Percentiles rank a stretch among this genome's conserved stretches.
Evolutionary conservation across 2,888 invertebrate species (phyloP).

Genomic region (Drepana falcataria): DNA sequence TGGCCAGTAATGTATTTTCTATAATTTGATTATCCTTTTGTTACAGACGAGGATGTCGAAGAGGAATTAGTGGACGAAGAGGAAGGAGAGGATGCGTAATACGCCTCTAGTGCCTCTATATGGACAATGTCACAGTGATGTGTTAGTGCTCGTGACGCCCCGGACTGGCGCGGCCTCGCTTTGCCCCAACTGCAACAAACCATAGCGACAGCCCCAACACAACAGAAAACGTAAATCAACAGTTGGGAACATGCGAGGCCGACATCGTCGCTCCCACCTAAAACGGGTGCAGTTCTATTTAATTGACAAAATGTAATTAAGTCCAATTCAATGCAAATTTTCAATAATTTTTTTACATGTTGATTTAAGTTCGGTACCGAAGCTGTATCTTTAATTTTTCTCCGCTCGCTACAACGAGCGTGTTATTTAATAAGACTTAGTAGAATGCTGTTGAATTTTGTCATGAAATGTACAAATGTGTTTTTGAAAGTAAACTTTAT

Average conservation of each 20-base stretch:
- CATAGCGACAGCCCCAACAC: slow-evolving; percentile 37
- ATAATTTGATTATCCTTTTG: slow-evolving; percentile 21
- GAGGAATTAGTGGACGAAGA: slow-evolving; percentile 73
- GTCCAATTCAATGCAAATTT: slow-evolving; percentile 72
- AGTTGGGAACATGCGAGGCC: slow-evolving; percentile 75
- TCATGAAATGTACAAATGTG: slow-evolving; percentile 79
- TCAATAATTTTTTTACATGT: slow-evolving; percentile 59
- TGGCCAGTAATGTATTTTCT: background rate
- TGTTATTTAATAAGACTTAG: slow-evolving; percentile 67
- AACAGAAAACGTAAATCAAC: slow-evolving; percentile 31
- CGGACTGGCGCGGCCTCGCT: slow-evolving; percentile 67
- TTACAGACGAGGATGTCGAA: slow-evolving; percentile 76
- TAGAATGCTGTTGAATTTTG: slow-evolving; percentile 77
- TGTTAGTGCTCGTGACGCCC: slow-evolving; percentile 75
- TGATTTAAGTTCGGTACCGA: slow-evolving; percentile 66
- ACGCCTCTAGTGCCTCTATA: slow-evolving; percentile 62
- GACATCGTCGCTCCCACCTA: slow-evolving; percentile 64
- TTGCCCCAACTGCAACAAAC: slow-evolving; percentile 65
- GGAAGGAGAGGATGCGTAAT: slow-evolving; percentile 78
- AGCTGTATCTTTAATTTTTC: slow-evolving; percentile 62
- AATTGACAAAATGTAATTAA: slow-evolving; percentile 76
- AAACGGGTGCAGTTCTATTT: slow-evolving; percentile 76
- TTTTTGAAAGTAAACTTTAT: slow-evolving; percentile 72
- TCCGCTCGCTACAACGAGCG: slow-evolving; percentile 45
- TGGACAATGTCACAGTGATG: slow-evolving; percentile 79